A percentile compares a stretch with the other conserved stretches of the same genome.
phyloP scores from a whole-genome alignment of 2,113 vertebrate genomes.

The Hemiscyllium ocellatum region DNA sequence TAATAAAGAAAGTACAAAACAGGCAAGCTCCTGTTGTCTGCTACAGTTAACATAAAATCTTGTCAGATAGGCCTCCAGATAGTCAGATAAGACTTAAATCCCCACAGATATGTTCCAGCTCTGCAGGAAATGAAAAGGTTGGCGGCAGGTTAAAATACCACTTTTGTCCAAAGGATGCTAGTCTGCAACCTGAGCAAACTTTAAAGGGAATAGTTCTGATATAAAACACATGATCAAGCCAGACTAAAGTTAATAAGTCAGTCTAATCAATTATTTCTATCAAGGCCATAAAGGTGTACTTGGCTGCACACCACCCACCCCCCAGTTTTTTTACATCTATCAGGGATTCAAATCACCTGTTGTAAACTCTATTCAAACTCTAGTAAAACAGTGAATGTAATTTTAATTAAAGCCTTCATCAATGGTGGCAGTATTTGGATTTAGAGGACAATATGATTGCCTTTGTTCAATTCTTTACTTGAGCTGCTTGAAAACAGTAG shows the following conservation, averaged over 20 bases:
- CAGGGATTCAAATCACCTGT: not conserved
- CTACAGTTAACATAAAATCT: not conserved
- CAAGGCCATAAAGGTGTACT: not conserved
- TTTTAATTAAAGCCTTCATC: not conserved
- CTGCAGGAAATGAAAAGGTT: constrained; percentile 31
- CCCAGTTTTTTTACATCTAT: not conserved
- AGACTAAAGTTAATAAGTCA: constrained; percentile 22
- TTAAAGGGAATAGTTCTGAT: constrained; percentile 22
- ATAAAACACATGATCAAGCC: constrained; percentile 22
- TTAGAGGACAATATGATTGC: not conserved
- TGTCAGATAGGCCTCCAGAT: not conserved
- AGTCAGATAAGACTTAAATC: constrained; percentile 14
- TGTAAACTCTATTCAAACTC: no score
- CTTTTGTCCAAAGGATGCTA: not conserved
- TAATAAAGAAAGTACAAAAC: not conserved
- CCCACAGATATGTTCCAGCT: not conserved
- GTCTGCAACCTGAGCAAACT: constrained; percentile 7
- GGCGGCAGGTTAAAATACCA: constrained; percentile 19
- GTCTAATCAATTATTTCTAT: constrained; percentile 27
- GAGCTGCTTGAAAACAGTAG: not conserved
- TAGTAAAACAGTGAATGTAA: not conserved
- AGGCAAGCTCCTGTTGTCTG: not conserved
- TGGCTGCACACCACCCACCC: no score
- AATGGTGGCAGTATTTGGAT: not conserved
- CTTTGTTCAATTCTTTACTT: not conserved